Evolutionary conservation across 2,888 invertebrate species (phyloP), one percentile per base, ranked within the genome.

Genomic region (Zaprionus bogoriensis): DNA sequence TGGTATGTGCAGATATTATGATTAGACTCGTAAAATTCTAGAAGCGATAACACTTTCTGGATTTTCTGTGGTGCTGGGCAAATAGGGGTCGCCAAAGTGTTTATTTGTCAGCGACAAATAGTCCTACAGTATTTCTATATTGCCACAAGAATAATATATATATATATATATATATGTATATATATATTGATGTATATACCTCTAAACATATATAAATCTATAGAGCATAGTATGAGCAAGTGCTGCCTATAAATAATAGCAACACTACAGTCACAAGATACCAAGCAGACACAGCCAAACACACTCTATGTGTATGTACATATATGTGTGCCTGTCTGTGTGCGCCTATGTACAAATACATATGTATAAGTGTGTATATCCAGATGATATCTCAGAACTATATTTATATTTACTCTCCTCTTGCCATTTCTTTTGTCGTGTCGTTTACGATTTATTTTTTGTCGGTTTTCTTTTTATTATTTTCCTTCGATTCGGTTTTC

Each of bases 211-310:
- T 58, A 28, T 46, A 44, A 5, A n/a, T 53, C 14, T 42, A 32
- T 28, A 42, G 25, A 32, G 55, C 66, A 60, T 59, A 61, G 14
- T 42, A 50, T 62, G 52, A 62, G 61, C 72, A 75, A 79, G 78
- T 81, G 85, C 67, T 55, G 63, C 82, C 85, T 84, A 79, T 79
- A 75, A 79, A 79, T 84, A 79, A 79, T 84, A 51, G 51, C 51
- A 39, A 44, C 39, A 48, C 59, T 45, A 47, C 27, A 51, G 3
- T 36, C 42, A 55, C 25, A 48, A 20, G n/a, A 50, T 9, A 46
- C 46, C 10, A 55, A 25, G 50, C 39, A 32, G 20, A 30, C 6
- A 23, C 10, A 32, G 9, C 27, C 22, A 28, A 14, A 52, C 10
- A 36, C n/a, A 30, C n/a, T 22, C 20, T 17, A 30, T 23, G 9